Evolutionary conservation across 2,888 invertebrate species (phyloP), one percentile per base, ranked within the genome.

Genomic region (Meghimatium bilineatum): DNA sequence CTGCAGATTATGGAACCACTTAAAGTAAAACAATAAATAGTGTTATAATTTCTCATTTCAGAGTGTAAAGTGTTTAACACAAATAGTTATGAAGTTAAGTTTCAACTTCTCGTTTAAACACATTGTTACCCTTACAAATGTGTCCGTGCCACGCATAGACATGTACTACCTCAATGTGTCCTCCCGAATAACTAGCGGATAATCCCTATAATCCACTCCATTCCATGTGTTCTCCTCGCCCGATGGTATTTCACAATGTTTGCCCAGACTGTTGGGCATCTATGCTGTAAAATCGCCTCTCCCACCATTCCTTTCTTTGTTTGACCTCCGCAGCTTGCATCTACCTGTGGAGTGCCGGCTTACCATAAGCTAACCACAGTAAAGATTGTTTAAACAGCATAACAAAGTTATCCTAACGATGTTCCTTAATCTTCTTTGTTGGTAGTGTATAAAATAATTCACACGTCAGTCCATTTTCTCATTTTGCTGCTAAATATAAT

Each of bases 331-430:
- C 67, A 44, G 23, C 29, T 52, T 44, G 14, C 34, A 66, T 17
- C 67, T 67, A 38, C 17, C 78, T n/a, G 49, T 63, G 32, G 36
- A 44, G 20, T 32, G 67, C 78, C 29, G 78, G 66, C 44, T 32
- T 67, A 78, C 26, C 20, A 20, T 12, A 26, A 2, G 26, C 60
- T 23, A 34, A 52, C 56, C 14, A 10, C 66, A n/a, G 49, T 23
- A 77, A 77, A 77, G 17, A 78, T 52, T 78, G 78, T 78, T 78
- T 78, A 63, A 78, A 78, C 20, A 78, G 67, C 29, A 67, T n/a
- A 77, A 78, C 32, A 17, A 20, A 38, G 66, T 78, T 78, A 67
- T 44, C 20, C 44, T 44, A 67, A 67, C 26, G 2, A 78, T 49
- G 60, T 36, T 6, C 32, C 20, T 23, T 78, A 78, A 78, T 38